Evolutionary conservation across 2,888 invertebrate genomes (phyloP).

Genomic region (Cheilosia grossa): DNA sequence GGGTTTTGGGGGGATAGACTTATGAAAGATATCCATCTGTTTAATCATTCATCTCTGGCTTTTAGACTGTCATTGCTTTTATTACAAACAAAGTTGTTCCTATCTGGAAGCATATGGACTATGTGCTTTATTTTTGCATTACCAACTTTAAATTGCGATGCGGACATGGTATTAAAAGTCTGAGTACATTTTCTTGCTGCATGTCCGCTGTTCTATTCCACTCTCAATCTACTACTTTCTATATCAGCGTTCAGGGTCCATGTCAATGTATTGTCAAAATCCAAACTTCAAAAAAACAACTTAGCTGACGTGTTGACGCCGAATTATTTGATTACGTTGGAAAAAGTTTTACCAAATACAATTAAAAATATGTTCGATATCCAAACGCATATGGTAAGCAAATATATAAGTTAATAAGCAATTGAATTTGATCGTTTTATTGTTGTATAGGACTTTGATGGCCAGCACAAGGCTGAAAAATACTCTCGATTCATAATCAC

Average conservation of each 20-base stretch:
- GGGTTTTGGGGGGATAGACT: too few relatives aligned
- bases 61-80: too few relatives aligned
- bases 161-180: too few relatives aligned
- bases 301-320: conserved; percentile 72
- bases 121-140: too few relatives aligned
- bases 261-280: conserved; percentile 8
- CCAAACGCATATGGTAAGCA: conserved; percentile 83
- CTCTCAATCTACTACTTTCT: conserved; percentile 19
- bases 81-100: too few relatives aligned
- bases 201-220: conserved; percentile 4
- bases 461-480: conserved; percentile 95
- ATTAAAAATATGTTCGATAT: conserved; percentile 80
- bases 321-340: conserved; percentile 56
- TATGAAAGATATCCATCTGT: too few relatives aligned
- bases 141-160: too few relatives aligned
- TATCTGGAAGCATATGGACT: too few relatives aligned
- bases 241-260: not conserved
- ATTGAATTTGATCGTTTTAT: not conserved
- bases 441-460: conserved; percentile 90
- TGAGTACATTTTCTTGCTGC: too few relatives aligned
- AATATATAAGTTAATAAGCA: not conserved
- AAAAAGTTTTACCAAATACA: conserved; percentile 17
- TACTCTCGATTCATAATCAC: conserved; percentile 95
- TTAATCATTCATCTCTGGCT: too few relatives aligned
- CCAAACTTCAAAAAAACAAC: conserved; percentile 16